Conservation (phyloP, 2,888 invertebrate genomes). For the Cataglyphis cursor region DNA sequence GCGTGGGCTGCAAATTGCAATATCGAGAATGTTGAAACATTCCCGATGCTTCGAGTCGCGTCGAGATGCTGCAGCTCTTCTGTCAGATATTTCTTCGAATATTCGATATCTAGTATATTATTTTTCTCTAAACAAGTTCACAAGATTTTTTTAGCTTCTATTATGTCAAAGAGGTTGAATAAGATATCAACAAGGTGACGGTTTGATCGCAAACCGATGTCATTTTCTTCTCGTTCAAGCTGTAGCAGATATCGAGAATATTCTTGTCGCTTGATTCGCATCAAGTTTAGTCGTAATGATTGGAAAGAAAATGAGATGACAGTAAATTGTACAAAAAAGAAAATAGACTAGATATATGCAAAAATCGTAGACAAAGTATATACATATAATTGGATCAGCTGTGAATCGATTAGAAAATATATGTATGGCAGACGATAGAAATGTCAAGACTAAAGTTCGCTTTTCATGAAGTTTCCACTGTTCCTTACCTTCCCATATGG, state of each 20-base stretch:
- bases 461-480: background rate
- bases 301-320: background rate
- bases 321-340: background rate
- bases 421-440: conserved; percentile 11
- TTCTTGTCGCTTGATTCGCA: background rate
- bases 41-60: background rate
- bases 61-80: background rate
- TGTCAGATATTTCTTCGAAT: background rate
- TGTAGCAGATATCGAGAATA: background rate
- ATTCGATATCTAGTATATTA: background rate
- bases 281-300: no score
- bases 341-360: background rate
- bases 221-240: background rate
- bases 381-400: conserved; percentile 25
- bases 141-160: background rate
- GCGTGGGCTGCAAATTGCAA: conserved; percentile 32
- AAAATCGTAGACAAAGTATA: conserved; percentile 23
- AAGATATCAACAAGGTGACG: background rate
- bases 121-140: background rate
- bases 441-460: conserved; percentile 17
- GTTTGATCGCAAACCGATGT: background rate
- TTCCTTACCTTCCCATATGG: background rate
- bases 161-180: background rate
- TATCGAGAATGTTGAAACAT: background rate
- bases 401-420: conserved; percentile 32